These are phyloP conservation scores for Monochamus saltuarius DNA, from an alignment of 1,140 invertebrate species.

Conservation along the genomic window DNA sequence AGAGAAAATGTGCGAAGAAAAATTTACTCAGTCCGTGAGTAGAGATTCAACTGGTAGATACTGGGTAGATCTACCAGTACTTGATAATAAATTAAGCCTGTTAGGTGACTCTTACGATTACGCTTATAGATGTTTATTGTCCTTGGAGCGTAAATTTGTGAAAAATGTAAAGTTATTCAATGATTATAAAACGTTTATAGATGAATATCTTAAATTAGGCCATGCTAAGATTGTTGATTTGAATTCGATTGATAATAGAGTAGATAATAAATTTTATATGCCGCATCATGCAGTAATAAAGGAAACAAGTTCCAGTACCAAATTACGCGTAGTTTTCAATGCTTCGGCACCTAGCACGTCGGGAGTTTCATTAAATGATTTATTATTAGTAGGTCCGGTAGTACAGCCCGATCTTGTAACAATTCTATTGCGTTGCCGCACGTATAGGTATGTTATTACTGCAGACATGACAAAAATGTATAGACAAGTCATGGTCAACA, in stretches of 20 bases:
- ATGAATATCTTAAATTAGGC: not conserved
- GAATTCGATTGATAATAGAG: too few species aligned
- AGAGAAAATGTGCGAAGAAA: too few species aligned
- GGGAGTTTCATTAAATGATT: constrained; percentile 45
- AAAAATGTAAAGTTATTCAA: not conserved
- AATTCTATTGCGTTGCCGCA: constrained; percentile 41
- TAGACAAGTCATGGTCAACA: constrained; percentile 46
- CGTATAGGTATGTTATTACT: constrained; percentile 26
- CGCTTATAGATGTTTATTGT: too few species aligned
- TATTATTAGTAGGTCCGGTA: constrained; percentile 42
- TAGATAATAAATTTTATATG: constrained; percentile 1
- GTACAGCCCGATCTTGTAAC: constrained; percentile 44
- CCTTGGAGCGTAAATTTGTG: too few species aligned
- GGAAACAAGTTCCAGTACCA: constrained; percentile 36
- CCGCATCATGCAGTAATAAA: constrained; percentile 45
- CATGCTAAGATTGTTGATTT: not conserved
- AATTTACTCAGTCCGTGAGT: too few species aligned
- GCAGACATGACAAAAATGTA: constrained; percentile 54
- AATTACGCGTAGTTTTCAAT: constrained; percentile 49
- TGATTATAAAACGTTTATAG: not conserved
- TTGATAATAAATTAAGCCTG: too few species aligned
- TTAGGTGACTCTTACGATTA: too few species aligned
- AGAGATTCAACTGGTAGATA: too few species aligned
- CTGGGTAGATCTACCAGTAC: too few species aligned
- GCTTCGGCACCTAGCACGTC: constrained; percentile 37